These are phyloP conservation scores for Odobenus rosmarus DNA, from an alignment of 2,113 vertebrate genomes.

Conservation along the genomic window DNA sequence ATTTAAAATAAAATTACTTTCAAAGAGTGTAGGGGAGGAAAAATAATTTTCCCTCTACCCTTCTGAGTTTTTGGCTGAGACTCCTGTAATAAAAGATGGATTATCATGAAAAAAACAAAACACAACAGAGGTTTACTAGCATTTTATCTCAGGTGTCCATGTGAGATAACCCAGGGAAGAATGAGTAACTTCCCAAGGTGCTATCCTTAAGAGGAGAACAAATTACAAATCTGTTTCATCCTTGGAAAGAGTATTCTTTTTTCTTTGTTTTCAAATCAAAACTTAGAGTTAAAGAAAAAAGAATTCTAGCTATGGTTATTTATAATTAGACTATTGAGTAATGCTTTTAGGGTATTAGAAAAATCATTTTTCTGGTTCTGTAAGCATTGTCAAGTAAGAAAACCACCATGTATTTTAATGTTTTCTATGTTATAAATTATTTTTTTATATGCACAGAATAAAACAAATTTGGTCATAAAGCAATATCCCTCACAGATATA, in stretches of 20 bases:
- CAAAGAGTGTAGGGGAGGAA: background rate
- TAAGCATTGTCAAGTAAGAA: background rate
- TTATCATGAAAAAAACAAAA: background rate
- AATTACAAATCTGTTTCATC: background rate
- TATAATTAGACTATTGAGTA: background rate
- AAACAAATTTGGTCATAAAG: background rate
- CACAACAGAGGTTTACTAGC: background rate
- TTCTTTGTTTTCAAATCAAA: background rate
- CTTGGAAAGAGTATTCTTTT: background rate
- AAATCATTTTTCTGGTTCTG: background rate
- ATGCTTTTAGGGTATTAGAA: background rate
- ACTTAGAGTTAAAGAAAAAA: conserved; percentile 11
- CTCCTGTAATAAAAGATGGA: background rate
- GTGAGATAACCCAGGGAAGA: background rate
- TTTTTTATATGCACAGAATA: background rate
- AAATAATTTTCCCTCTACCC: background rate
- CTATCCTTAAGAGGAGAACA: background rate
- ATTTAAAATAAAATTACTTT: background rate
- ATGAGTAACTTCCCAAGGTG: background rate
- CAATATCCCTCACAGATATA: background rate
- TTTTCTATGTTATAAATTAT: background rate
- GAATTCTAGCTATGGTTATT: background rate
- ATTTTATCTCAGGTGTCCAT: background rate
- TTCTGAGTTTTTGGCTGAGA: background rate
- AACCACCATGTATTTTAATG: background rate